Evolutionary conservation across 2,113 vertebrate genomes (phyloP), one percentile per base, ranked within the genome.

Genomic region (Scomber japonicus): DNA sequence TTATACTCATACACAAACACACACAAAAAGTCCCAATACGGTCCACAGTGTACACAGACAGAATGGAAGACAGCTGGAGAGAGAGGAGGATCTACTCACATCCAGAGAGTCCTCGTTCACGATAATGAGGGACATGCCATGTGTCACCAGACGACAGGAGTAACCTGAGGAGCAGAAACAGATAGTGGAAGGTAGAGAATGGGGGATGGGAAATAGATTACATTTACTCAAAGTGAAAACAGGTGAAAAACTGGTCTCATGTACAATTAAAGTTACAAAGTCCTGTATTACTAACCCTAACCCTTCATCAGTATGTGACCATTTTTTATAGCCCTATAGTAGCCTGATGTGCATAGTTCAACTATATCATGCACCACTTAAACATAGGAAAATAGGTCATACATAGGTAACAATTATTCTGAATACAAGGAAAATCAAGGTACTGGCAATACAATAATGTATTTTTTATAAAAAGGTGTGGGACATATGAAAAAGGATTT

Each of bases 41-140:
- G 53, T 17, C 71, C 40, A 53, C 27, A 61, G 11, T 21, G 67
- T n/a, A 66, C 30, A 57, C 27, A 67, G 35, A 68, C 0, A 30
- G 0, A 7, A 56, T 45, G 8, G 46, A 30, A 40, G 50, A 31
- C 30, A 35, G 44, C 5, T 24, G 35, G 67, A 64, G 48, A 19
- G 51, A 48, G 66, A 68, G 21, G 74, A 76, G 1, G 71, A 17
- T 63, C 19, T 80, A 98, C 98, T 99, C 94, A 99, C 98, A 60
- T 99, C 98, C 83, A 99, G 91, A 0, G 98, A 99, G 86, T 99
- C 97, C 86, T 99, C 97, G 55, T 99, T 99, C 93, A 99, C 91
- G 19, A 98, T 93, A 92, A 99, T 95, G 77, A 99, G 98, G 91
- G 97, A 97, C 98, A 99, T 99, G 84, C 94, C 97, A 81, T 99